Evolutionary conservation across 2,888 invertebrate genomes (phyloP).

Genomic region (Gryllus longicercus): DNA sequence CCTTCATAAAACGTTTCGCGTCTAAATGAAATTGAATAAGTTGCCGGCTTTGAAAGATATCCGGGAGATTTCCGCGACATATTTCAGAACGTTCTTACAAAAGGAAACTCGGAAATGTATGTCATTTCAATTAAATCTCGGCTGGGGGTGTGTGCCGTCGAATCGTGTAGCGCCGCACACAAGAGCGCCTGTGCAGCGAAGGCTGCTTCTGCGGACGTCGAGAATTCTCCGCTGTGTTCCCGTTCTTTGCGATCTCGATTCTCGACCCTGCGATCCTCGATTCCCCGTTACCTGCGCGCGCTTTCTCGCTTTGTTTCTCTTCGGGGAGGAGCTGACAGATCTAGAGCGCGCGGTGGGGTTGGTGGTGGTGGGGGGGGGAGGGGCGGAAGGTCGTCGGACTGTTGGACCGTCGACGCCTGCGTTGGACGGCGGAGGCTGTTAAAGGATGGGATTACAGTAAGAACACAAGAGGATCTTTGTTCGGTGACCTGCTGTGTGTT

Average conservation of each 20-base stretch:
- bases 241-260: background rate
- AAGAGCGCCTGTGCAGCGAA: background rate
- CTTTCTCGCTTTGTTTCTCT: background rate
- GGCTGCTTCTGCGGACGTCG: background rate
- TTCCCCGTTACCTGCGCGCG: background rate
- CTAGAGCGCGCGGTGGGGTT: background rate
- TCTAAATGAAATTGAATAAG: slow-evolving; percentile 17
- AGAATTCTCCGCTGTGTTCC: background rate
- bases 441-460: slow-evolving; percentile 11
- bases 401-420: too few relatives aligned
- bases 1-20: slow-evolving; percentile 7
- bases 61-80: background rate
- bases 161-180: too few relatives aligned
- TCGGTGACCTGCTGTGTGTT: background rate
- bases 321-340: background rate
- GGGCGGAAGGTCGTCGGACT: background rate
- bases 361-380: background rate
- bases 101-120: background rate
- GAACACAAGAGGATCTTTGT: background rate
- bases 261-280: background rate
- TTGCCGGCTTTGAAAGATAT: background rate
- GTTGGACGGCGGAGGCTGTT: background rate
- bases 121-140: background rate
- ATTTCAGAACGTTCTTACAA: background rate
- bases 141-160: too few relatives aligned